Conservation (phyloP, 2,888 invertebrate genomes). For the Theretra japonica region DNA sequence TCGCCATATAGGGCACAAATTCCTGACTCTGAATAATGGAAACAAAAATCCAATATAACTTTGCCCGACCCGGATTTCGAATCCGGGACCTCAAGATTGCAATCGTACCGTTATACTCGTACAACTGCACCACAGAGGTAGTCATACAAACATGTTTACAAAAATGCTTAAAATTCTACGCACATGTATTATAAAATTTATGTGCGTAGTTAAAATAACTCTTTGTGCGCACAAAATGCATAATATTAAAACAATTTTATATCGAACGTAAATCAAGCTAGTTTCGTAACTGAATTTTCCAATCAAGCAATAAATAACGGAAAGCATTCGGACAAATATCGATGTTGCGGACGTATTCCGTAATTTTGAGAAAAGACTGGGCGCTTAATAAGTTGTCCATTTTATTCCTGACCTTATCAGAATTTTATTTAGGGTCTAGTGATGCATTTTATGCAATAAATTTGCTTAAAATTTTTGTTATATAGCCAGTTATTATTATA, state of each 20-base stretch:
- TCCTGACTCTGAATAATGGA: too few species aligned
- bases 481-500: too few species aligned
- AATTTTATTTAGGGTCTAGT: too few species aligned
- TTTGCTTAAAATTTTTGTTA: too few species aligned
- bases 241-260: conserved; percentile 24
- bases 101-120: too few species aligned
- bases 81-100: too few species aligned
- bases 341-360: background rate
- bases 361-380: background rate
- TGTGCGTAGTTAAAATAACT: conserved; percentile 20
- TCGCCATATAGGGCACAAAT: too few species aligned
- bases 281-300: conserved; percentile 18
- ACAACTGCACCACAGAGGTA: too few species aligned
- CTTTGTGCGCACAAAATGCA: conserved; percentile 20
- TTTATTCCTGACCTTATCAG: too few species aligned
- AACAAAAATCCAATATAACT: too few species aligned
- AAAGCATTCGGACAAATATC: background rate
- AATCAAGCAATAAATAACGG: conserved; percentile 21
- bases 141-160: background rate
- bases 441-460: too few species aligned
- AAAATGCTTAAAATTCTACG: conserved; percentile 17
- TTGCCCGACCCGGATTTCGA: too few species aligned
- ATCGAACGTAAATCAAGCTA: conserved; percentile 10
- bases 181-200: conserved; percentile 12
- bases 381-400: background rate